Evolutionary conservation across 2,797 vertebrate species (phyloP).

Genomic region (Knipowitschia caucasica): DNA sequence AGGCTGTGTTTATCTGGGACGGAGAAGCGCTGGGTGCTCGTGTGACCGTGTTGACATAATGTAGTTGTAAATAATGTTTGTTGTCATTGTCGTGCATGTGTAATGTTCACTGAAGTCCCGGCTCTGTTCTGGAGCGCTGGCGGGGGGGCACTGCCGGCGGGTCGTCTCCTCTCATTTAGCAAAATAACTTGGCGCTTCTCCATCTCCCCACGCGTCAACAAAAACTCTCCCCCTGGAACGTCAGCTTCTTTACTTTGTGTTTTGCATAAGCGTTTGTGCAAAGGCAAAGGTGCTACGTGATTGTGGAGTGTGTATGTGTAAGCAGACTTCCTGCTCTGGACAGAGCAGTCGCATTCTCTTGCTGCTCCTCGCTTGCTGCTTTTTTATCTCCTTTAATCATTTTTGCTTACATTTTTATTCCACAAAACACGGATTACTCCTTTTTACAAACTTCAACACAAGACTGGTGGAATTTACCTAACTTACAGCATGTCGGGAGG

Average conservation of each 20-base stretch:
- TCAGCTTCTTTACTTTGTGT: neutral
- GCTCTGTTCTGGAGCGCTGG: conserved; percentile 10
- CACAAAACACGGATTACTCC: too few species aligned
- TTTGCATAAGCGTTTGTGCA: neutral
- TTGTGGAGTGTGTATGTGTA: neutral
- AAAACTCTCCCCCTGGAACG: neutral
- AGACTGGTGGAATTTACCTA: too few species aligned
- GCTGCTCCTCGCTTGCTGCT: too few species aligned
- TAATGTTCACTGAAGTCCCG: neutral
- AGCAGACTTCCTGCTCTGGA: too few species aligned
- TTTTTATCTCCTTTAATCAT: too few species aligned
- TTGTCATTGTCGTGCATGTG: neutral
- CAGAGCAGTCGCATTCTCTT: too few species aligned
- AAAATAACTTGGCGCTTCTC: conserved; percentile 23
- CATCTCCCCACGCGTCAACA: neutral
- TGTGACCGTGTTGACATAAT: neutral
- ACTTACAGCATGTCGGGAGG: too few species aligned
- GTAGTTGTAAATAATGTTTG: conserved; percentile 1
- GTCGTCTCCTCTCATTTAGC: conserved; percentile 22
- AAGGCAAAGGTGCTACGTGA: neutral
- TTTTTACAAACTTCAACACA: too few species aligned
- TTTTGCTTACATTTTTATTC: too few species aligned
- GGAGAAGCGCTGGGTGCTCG: neutral
- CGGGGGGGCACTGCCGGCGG: neutral
- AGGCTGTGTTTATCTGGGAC: neutral